Percentiles rank a stretch among this genome's conserved stretches.
Evolutionary conservation across 2,888 invertebrate genomes (phyloP).

Genomic region (Dicycla oo): DNA sequence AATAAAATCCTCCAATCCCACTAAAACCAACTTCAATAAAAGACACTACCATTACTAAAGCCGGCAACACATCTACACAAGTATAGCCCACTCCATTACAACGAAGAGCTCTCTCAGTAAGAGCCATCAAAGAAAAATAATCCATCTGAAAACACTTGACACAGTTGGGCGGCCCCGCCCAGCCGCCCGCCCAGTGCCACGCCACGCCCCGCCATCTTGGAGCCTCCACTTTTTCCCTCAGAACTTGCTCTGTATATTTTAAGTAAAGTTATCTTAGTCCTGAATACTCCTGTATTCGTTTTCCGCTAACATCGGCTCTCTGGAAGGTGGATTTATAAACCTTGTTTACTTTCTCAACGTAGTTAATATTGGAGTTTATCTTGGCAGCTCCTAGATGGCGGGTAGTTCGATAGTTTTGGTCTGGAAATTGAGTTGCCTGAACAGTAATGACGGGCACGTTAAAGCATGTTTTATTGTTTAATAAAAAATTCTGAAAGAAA

Average conservation of each 20-base stretch:
- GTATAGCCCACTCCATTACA: constrained; percentile 71
- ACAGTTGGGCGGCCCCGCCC: constrained; percentile 79
- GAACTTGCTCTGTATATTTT: constrained; percentile 70
- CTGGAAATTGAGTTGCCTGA: not conserved
- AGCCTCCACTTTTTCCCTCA: constrained; percentile 55
- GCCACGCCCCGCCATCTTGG: constrained; percentile 73
- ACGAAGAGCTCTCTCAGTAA: constrained; percentile 65
- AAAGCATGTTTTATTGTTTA: too few species aligned
- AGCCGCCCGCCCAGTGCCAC: constrained; percentile 73
- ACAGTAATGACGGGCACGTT: not conserved
- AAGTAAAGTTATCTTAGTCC: constrained; percentile 70
- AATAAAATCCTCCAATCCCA: constrained; percentile 52
- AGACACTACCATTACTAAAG: constrained; percentile 61
- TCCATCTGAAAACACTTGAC: constrained; percentile 77
- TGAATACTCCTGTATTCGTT: constrained; percentile 67
- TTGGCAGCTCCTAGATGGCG: constrained; percentile 18
- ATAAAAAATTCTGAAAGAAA: not conserved
- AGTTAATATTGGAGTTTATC: constrained; percentile 45
- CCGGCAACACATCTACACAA: constrained; percentile 45
- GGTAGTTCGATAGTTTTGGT: constrained; percentile 2
- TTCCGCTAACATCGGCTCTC: constrained; percentile 62
- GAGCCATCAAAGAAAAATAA: constrained; percentile 75
- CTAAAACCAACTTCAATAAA: constrained; percentile 65
- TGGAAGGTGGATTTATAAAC: constrained; percentile 58
- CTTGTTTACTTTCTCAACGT: constrained; percentile 58